Base-by-base conservation (phyloP, 2,797 vertebrate species). In the Antennarius maculatus region DNA sequence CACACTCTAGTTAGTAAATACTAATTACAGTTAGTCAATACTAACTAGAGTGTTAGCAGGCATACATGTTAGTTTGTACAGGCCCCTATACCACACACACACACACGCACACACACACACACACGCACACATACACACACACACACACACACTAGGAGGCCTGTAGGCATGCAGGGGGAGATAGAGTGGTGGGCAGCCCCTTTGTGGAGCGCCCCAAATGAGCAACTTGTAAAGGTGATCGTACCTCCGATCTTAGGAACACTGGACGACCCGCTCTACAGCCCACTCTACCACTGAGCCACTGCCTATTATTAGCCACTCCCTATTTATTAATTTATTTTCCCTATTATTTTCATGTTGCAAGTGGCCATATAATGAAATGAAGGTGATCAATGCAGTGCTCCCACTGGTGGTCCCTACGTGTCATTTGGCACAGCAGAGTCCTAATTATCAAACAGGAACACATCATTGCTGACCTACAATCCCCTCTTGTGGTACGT, bases 401-500 rank as follows among this genome's bases (percentile, higher is more conserved):
- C 73, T 81, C 77, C 82, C 80, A 75, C 79, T 64, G 49, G 66
- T 69, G 42, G 82, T 52, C 67, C 47, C 55, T 45, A 73, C 9
- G 9, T 78, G 76, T 82, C 81, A 86, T 81, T 79, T 83, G 76
- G 63, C 67, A 27, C 67, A 69, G 66, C 68, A 41, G 46, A 75
- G 78, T 74, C 82, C 90, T 92, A 88, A 91, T 93, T 92, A 93
- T 89, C 84, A 88, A 74, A 81, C 74, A 77, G 66, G 77, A 85
- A 81, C 59, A 73, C 54, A 82, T 82, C 69, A 48, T 61, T 6
- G 47, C 64, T 84, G 75, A 86, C 86, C 81, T 79, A 64, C 74
- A 68, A 60, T 59, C 54, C 23, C 66, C 73, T 73, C 55, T 71
- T 69, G 48, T 76, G 55, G 70, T 61, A 69, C 51, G 53, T 72